Percentiles rank a stretch among this genome's conserved stretches.
These are phyloP conservation scores for Aphidius colemani DNA, from an alignment of 2,888 invertebrate genomes.

Conservation along the genomic window DNA sequence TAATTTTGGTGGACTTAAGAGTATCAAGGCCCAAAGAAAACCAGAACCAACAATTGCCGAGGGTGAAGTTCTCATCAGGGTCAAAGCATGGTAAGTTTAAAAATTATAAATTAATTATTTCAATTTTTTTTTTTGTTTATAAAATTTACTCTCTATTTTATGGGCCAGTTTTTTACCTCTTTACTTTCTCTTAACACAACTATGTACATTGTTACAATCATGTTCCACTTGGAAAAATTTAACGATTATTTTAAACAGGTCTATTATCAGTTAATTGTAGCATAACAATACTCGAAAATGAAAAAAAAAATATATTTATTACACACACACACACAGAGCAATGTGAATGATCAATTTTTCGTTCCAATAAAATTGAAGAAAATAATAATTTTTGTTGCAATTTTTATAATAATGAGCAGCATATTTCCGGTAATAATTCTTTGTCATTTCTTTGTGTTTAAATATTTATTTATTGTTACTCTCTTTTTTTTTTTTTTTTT, in stretches of 20 bases:
- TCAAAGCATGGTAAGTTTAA: conserved; percentile 81
- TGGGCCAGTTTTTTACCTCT: too few species aligned
- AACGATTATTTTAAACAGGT: too few species aligned
- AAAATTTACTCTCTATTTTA: neutral
- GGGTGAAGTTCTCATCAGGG: conserved; percentile 80
- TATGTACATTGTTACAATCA: conserved; percentile 10
- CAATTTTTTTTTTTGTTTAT: conserved; percentile 3
- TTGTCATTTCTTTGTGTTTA: neutral
- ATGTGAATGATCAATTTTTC: neutral
- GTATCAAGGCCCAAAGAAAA: conserved; percentile 81
- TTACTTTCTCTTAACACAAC: conserved; percentile 6
- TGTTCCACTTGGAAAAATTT: conserved; percentile 1
- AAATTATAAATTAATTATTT: too few species aligned
- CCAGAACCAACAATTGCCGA: conserved; percentile 74
- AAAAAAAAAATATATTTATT: neutral
- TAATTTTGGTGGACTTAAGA: conserved; percentile 84
- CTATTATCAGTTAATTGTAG: too few species aligned
- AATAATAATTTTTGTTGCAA: neutral
- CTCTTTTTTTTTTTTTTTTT: too few species aligned
- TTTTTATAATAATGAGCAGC: neutral
- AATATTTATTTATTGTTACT: too few species aligned
- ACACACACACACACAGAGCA: neutral
- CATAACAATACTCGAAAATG: neutral
- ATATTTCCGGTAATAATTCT: neutral
- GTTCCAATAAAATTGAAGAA: too few species aligned